A percentile compares a stretch with the other conserved stretches of the same genome.
phyloP scores from a whole-genome alignment of 2,113 vertebrate genomes.

The Formicarius rufipectus region DNA sequence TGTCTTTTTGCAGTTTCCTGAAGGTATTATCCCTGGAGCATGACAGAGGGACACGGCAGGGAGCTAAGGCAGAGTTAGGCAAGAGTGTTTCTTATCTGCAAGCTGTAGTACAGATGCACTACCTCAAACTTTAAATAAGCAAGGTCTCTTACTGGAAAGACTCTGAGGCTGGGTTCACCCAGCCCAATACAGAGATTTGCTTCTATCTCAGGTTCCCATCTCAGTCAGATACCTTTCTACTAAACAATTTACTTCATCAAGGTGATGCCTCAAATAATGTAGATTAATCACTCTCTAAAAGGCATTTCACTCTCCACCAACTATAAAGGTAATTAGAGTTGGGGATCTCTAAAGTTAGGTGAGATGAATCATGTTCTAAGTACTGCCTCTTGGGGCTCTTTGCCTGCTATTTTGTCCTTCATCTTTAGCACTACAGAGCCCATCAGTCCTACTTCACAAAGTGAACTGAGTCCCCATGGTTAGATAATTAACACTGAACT shows the following conservation, averaged over 20 bases:
- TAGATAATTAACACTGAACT: conserved; percentile 47
- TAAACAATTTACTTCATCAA: not conserved
- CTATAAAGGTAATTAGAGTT: not conserved
- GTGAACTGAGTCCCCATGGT: conserved; percentile 10
- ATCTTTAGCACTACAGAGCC: not conserved
- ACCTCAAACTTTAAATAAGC: not conserved
- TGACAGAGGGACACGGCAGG: not conserved
- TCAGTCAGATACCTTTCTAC: not conserved
- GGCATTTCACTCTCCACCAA: not conserved
- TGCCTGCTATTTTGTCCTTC: not conserved
- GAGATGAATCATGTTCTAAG: not conserved
- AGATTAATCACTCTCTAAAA: not conserved
- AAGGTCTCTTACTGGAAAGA: not conserved
- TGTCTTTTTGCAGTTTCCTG: not conserved
- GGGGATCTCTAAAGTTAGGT: not conserved
- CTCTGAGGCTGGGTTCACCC: not conserved
- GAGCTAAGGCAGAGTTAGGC: not conserved
- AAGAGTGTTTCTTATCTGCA: not conserved
- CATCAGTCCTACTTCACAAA: conserved; percentile 43
- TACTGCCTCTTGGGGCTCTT: not conserved
- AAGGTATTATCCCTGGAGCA: not conserved
- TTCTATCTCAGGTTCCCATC: not conserved
- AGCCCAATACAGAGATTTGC: not conserved
- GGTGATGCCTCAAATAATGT: not conserved
- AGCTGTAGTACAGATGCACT: not conserved